These are phyloP conservation scores for Edolisoma coerulescens DNA, from an alignment of 2,113 vertebrate genomes.

Conservation along the genomic window DNA sequence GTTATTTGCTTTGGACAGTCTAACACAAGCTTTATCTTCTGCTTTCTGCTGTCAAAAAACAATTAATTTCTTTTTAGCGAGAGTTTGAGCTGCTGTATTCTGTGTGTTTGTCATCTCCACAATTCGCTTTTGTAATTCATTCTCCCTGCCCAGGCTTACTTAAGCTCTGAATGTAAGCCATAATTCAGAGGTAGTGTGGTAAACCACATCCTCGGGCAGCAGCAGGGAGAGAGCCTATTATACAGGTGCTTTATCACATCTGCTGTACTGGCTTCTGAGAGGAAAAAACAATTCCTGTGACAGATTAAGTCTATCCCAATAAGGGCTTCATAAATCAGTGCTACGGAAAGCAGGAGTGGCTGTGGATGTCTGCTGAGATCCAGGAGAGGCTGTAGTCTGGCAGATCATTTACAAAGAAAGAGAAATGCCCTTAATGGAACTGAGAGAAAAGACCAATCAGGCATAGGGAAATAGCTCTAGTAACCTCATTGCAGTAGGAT, in stretches of 20 bases:
- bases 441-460: not conserved
- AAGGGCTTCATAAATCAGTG: slow-evolving; percentile 38
- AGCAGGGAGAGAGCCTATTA: not conserved
- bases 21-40: not conserved
- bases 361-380: slow-evolving; percentile 10
- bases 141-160: slow-evolving; percentile 27
- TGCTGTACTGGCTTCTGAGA: not conserved
- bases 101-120: not conserved
- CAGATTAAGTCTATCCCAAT: slow-evolving; percentile 31
- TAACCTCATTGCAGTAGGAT: not conserved
- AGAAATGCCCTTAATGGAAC: not conserved
- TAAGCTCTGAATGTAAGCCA: slow-evolving; percentile 2
- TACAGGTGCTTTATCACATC: slow-evolving; percentile 44
- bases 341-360: not conserved
- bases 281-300: slow-evolving; percentile 46
- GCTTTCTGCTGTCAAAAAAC: not conserved
- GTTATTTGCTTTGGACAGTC: slow-evolving; percentile 1
- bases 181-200: slow-evolving; percentile 22
- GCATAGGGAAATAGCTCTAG: not conserved
- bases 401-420: not conserved
- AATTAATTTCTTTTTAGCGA: not conserved
- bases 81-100: not conserved
- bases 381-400: not conserved
- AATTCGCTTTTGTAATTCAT: slow-evolving; percentile 3
- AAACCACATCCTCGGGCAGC: not conserved